Percentiles rank a stretch among this genome's conserved stretches.
Conservation (phyloP, 1,140 invertebrate genomes). For the Ceratina australensis region DNA sequence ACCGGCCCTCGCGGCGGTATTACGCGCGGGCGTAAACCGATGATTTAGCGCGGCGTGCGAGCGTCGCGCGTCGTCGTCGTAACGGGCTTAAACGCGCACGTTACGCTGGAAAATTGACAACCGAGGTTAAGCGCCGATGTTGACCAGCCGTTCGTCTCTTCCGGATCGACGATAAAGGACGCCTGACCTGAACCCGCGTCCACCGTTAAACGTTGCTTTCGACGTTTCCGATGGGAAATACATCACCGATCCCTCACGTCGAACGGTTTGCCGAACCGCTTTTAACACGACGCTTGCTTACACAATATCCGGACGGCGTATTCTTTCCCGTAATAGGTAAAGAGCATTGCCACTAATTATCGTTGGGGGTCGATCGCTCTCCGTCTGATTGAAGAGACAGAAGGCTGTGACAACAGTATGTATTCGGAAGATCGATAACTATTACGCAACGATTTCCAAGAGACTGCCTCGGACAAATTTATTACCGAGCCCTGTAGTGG, state of each 20-base stretch:
- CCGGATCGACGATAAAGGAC: neutral
- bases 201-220: neutral
- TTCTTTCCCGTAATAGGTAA: no score
- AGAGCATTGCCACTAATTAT: neutral
- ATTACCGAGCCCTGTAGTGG: slow-evolving; percentile 26
- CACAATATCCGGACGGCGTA: no score
- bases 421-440: slow-evolving; percentile 40
- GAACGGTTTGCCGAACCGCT: neutral
- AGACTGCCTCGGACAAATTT: slow-evolving; percentile 48
- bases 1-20: slow-evolving; percentile 57
- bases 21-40: slow-evolving; percentile 64
- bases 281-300: neutral
- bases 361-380: neutral
- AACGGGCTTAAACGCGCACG: slow-evolving; percentile 44
- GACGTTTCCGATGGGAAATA: neutral
- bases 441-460: slow-evolving; percentile 48
- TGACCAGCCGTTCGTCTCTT: slow-evolving; percentile 29
- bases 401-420: slow-evolving; percentile 4
- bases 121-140: slow-evolving; percentile 48
- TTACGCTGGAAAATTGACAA: slow-evolving; percentile 59
- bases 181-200: no score
- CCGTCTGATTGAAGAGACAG: slow-evolving; percentile 4
- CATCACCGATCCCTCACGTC: neutral
- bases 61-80: slow-evolving; percentile 37
- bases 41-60: slow-evolving; percentile 66